Evolutionary conservation across 2,888 invertebrate genomes (phyloP), one percentile per base, ranked within the genome.

Genomic region (Ptycholaimellus sp.): DNA sequence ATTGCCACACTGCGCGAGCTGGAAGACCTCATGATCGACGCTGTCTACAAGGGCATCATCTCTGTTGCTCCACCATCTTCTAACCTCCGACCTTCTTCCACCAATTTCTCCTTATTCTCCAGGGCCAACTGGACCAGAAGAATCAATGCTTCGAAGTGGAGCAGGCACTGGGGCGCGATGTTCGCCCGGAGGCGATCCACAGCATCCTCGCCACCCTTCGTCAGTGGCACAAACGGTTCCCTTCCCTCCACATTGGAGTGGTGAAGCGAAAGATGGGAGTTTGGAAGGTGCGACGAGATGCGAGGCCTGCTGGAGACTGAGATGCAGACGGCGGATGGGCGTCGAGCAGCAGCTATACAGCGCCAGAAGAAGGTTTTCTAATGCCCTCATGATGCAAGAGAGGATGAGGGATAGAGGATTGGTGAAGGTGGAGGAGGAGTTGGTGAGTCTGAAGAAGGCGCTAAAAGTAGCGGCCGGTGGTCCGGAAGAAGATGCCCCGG

Each of bases 11-110:
- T 87, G 3, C 70, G 90, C 47, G 80, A 85, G 57, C 64, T 93
- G 42, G 90, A 93, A 63, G 90, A 90, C 65, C 68, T 90, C 37
- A 87, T 90, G 42, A 90, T 93, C 52, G 90, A 90, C 68, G 85
- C 85, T n/a, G 80, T 90, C 54, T 90, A 90, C 67, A 80, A 39
- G 22, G 81, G 82, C 58, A 80, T 90, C 46, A 82, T 87, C n/a
- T n/a, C n/a, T n/a, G n/a, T n/a, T n/a, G n/a, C n/a, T n/a, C n/a
- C n/a, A n/a, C n/a, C n/a, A n/a, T n/a, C n/a, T n/a, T n/a, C n/a
- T n/a, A n/a, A n/a, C n/a, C n/a, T n/a, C n/a, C n/a, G n/a, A n/a
- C n/a, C n/a, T n/a, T n/a, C n/a, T n/a, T n/a, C n/a, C n/a, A n/a
- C n/a, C n/a, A n/a, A n/a, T n/a, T n/a, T n/a, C n/a, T n/a, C n/a